Percentiles rank a stretch among this genome's conserved stretches.
These are phyloP conservation scores for Cuniculus paca DNA, from an alignment of 2,797 vertebrate species.

Conservation along the genomic window DNA sequence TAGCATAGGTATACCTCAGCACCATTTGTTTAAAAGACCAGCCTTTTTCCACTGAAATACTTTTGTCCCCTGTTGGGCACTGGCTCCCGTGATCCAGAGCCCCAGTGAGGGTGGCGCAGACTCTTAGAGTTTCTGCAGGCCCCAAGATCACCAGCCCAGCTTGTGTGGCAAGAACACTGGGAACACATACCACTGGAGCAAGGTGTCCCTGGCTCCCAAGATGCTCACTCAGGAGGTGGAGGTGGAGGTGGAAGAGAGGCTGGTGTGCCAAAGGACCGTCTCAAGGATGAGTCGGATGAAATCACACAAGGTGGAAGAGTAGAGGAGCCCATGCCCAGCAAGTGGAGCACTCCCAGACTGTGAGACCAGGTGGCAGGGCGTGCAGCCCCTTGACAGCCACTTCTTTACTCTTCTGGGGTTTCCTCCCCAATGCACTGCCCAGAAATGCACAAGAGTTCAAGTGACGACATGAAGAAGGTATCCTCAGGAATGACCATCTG, in stretches of 20 bases:
- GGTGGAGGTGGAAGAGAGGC: no score
- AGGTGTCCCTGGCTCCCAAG: not conserved
- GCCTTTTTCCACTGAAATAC: not conserved
- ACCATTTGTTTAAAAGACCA: constrained; percentile 21
- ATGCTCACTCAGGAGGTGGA: no score
- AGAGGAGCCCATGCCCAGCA: no score
- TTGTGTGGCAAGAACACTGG: not conserved
- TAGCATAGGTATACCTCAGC: not conserved
- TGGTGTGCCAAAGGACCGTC: not conserved
- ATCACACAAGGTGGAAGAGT: not conserved
- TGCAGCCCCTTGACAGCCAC: no score
- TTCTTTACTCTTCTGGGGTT: no score
- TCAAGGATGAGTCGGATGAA: not conserved
- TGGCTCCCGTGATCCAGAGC: not conserved
- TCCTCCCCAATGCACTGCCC: no score
- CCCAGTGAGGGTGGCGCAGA: not conserved
- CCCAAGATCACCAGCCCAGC: not conserved
- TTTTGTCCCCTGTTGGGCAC: not conserved
- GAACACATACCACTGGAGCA: not conserved
- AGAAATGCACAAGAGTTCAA: no score
- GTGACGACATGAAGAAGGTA: no score
- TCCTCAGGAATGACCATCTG: no score
- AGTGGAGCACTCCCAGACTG: no score
- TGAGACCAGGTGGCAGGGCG: not conserved
- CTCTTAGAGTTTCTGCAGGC: not conserved